phyloP scores from a whole-genome alignment of 2,113 vertebrate species.

The Callospermophilus lateralis region DNA sequence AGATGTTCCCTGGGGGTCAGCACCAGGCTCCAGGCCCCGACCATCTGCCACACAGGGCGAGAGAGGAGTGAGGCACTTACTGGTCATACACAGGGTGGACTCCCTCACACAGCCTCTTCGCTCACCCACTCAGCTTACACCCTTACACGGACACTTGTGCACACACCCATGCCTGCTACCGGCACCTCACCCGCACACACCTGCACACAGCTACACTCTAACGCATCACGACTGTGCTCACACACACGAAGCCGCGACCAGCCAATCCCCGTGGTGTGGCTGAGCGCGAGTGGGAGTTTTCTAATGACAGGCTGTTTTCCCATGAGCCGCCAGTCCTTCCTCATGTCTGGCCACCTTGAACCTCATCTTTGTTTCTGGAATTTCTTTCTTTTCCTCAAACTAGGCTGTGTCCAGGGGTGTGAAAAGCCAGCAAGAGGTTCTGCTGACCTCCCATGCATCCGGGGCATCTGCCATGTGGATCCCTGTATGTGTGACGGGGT shows the following conservation, averaged over 20 bases:
- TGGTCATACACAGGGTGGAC: no score
- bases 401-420: neutral
- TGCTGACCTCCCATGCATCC: rapidly evolving
- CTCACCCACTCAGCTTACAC: neutral
- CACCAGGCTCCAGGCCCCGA: neutral
- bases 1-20: neutral
- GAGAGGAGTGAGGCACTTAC: no score
- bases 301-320: neutral
- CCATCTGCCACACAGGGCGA: neutral
- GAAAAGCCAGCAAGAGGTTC: rapidly evolving
- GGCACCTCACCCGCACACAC: neutral
- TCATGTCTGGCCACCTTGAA: neutral
- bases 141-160: neutral
- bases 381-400: neutral
- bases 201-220: no score
- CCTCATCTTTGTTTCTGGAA: neutral
- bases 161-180: neutral
- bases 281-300: neutral
- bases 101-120: neutral
- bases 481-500: rapidly evolving
- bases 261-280: neutral
- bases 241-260: rapidly evolving
- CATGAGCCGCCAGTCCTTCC: neutral
- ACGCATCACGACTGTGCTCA: neutral
- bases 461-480: rapidly evolving